These are phyloP conservation scores for Eumaeus atala DNA, from an alignment of 1,140 invertebrate species.

Conservation along the genomic window DNA sequence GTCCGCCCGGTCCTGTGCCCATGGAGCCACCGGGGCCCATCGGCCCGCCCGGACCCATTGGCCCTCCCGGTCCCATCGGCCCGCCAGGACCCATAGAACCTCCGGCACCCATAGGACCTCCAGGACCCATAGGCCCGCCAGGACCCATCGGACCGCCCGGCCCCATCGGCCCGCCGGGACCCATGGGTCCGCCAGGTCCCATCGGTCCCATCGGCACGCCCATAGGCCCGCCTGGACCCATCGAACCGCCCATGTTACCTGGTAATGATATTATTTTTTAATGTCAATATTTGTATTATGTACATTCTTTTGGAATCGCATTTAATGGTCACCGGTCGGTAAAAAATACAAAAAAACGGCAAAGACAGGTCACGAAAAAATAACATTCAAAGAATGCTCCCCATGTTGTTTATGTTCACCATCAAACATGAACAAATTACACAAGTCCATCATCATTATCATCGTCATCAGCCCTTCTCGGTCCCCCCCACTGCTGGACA, in stretches of 20 bases:
- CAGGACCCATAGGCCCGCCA: constrained; percentile 19
- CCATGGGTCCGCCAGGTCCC: constrained; percentile 17
- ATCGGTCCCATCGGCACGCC: constrained; percentile 11
- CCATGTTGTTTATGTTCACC: too few relatives aligned
- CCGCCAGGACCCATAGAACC: constrained; percentile 13
- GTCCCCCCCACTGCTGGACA: too few relatives aligned
- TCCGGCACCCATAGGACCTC: constrained; percentile 13
- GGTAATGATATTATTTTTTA: neutral
- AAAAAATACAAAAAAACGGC: too few relatives aligned
- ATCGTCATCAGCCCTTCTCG: too few relatives aligned
- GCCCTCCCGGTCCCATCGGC: constrained; percentile 7
- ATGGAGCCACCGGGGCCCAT: constrained; percentile 15
- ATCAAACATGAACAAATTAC: too few relatives aligned
- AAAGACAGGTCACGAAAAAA: too few relatives aligned
- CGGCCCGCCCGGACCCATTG: constrained; percentile 16
- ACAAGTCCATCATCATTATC: too few relatives aligned
- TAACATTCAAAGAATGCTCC: too few relatives aligned
- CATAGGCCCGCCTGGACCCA: constrained; percentile 10
- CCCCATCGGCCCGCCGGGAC: constrained; percentile 14
- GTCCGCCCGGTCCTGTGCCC: neutral
- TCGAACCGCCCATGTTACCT: constrained; percentile 11
- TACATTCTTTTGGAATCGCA: too few relatives aligned
- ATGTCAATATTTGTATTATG: too few relatives aligned
- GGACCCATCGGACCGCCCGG: constrained; percentile 15
- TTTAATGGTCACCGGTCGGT: too few relatives aligned